Conservation (phyloP, 2,888 invertebrate genomes). For the Allacma fusca region DNA sequence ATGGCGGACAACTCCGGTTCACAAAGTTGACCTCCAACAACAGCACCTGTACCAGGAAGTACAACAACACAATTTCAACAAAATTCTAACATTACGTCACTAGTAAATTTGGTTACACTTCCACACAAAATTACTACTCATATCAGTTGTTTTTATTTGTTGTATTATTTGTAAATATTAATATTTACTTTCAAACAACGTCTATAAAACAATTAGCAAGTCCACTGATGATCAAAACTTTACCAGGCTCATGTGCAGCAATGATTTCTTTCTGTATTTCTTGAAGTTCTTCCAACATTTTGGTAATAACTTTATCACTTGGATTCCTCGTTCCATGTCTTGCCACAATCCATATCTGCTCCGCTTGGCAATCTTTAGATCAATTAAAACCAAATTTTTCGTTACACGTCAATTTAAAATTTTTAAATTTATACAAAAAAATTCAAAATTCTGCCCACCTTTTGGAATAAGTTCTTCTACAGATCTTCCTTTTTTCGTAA, state of each 20-base stretch:
- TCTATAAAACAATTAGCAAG: no score
- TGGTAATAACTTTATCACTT: conserved; percentile 45
- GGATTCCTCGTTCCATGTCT: conserved; percentile 58
- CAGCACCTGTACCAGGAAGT: background rate
- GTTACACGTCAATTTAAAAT: background rate
- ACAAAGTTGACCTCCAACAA: conserved; percentile 61
- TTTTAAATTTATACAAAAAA: background rate
- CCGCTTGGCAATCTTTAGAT: conserved; percentile 47
- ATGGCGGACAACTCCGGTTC: conserved; percentile 66
- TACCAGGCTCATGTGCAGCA: conserved; percentile 33
- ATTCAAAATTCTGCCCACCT: background rate
- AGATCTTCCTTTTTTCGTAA: background rate
- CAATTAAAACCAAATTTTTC: background rate
- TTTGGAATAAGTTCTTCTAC: conserved; percentile 4
- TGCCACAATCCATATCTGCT: conserved; percentile 53
- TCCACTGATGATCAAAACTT: no score
- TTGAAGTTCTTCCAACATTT: conserved; percentile 45
- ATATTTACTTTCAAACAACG: no score
- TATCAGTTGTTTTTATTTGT: no score
- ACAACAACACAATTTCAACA: background rate
- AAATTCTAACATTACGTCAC: no score
- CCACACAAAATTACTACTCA: no score
- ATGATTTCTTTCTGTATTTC: conserved; percentile 48
- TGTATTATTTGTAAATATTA: no score
- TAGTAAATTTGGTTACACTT: background rate